Evolutionary conservation across 2,888 invertebrate genomes (phyloP).

Genomic region (Drosophila anomalipes): DNA sequence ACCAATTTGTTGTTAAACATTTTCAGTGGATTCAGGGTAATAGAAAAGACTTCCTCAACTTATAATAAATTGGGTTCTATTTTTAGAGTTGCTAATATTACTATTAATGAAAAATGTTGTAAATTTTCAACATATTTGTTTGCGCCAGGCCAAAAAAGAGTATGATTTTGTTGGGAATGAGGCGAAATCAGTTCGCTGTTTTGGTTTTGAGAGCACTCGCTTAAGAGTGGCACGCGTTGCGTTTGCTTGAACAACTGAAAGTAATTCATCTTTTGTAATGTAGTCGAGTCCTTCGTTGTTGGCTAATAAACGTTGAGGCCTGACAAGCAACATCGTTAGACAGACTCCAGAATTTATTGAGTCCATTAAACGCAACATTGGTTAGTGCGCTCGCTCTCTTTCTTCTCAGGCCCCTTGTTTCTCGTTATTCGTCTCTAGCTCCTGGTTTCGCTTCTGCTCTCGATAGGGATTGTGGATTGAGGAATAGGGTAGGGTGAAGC

Average conservation of each 20-base stretch:
- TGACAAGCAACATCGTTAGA: constrained; percentile 45
- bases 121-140: neutral
- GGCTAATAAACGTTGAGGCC: constrained; percentile 40
- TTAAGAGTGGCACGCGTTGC: neutral
- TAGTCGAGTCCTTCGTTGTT: constrained; percentile 11
- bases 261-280: constrained; percentile 38
- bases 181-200: constrained; percentile 1
- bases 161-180: neutral
- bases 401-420: neutral
- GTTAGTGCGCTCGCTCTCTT: constrained; percentile 19
- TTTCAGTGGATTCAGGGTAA: neutral
- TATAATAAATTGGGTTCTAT: neutral
- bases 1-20: no score
- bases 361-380: constrained; percentile 77
- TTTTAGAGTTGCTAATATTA: neutral
- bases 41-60: neutral
- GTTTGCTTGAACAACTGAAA: constrained; percentile 2
- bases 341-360: constrained; percentile 70
- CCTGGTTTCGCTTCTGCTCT: constrained; percentile 4
- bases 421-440: constrained; percentile 16
- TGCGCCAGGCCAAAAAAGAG: neutral
- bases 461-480: constrained; percentile 40
- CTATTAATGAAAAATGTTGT: neutral
- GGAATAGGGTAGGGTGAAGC: constrained; percentile 14
- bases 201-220: constrained; percentile 2